Conservation (phyloP, 2,797 vertebrate genomes). For the Stomatorhinus walkeri region DNA sequence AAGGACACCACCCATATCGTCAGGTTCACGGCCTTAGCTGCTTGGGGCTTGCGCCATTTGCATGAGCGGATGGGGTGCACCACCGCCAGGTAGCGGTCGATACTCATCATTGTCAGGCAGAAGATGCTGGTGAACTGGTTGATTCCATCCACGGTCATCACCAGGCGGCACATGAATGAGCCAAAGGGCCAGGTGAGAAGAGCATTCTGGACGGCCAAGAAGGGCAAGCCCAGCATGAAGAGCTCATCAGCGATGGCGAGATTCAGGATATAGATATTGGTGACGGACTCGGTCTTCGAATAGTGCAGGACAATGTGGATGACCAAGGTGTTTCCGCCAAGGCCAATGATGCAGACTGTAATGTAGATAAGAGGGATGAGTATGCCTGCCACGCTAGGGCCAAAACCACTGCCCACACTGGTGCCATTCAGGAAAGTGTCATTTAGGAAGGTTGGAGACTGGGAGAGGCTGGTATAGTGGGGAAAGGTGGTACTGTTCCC, state of each 20-base stretch:
- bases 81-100: conserved; percentile 87
- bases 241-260: conserved; percentile 86
- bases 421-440: conserved; percentile 39
- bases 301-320: conserved; percentile 84
- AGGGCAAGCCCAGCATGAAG: conserved; percentile 88
- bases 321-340: conserved; percentile 81
- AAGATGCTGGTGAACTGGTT: conserved; percentile 98
- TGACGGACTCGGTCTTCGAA: conserved; percentile 82
- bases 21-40: conserved; percentile 76
- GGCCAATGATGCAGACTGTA: conserved; percentile 72
- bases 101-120: conserved; percentile 91
- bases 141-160: conserved; percentile 86
- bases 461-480: conserved; percentile 32
- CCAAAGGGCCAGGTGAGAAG: conserved; percentile 91
- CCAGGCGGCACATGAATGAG: conserved; percentile 76
- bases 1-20: conserved; percentile 80
- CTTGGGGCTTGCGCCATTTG: conserved; percentile 76
- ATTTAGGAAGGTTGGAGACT: conserved; percentile 12
- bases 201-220: conserved; percentile 83
- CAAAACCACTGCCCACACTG: conserved; percentile 9
- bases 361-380: conserved; percentile 73
- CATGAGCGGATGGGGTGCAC: conserved; percentile 83
- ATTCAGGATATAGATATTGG: conserved; percentile 94
- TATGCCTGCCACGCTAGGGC: conserved; percentile 51
- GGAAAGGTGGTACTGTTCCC: conserved; percentile 31